Evolutionary conservation across 2,797 vertebrate genomes (phyloP).

Genomic region (Sebastiscus tertius): DNA sequence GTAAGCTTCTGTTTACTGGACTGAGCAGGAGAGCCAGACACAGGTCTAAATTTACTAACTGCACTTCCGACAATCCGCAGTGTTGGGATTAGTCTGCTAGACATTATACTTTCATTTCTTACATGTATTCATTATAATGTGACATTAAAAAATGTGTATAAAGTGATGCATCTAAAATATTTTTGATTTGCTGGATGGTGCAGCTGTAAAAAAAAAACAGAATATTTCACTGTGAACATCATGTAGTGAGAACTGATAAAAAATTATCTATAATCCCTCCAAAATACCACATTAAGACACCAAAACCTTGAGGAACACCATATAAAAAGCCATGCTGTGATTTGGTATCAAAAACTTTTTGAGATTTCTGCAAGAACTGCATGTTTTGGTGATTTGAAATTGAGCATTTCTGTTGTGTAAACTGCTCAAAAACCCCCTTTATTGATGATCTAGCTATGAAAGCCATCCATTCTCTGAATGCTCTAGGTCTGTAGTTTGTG

Average conservation of each 20-base stretch:
- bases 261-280: too few relatives aligned
- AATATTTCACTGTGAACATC: background rate
- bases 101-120: background rate
- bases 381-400: background rate
- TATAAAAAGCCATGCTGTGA: background rate
- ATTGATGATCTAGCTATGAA: too few relatives aligned
- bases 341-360: background rate
- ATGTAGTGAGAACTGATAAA: background rate
- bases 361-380: too few relatives aligned
- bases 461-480: too few relatives aligned
- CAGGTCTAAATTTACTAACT: constrained; percentile 22
- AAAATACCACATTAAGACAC: background rate
- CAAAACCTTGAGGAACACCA: background rate
- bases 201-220: background rate
- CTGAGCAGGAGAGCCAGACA: background rate
- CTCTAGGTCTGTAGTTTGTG: too few relatives aligned
- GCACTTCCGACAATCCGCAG: background rate
- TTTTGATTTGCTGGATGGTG: background rate
- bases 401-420: background rate
- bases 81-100: background rate
- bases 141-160: background rate
- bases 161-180: background rate
- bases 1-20: constrained; percentile 44
- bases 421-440: background rate
- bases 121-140: background rate